phyloP scores from a whole-genome alignment of 2,888 invertebrate genomes.

The Drosophila histrio region DNA sequence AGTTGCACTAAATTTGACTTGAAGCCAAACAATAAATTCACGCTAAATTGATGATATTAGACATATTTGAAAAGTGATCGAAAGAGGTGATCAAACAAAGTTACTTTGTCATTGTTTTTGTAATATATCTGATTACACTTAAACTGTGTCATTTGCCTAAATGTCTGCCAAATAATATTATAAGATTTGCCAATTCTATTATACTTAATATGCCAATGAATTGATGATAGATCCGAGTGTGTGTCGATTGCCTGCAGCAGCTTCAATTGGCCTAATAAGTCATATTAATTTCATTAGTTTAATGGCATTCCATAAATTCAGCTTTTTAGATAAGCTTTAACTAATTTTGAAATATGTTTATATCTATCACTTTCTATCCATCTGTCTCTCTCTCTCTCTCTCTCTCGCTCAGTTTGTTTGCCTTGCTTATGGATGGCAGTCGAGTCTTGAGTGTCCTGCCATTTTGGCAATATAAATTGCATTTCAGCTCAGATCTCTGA shows the following conservation, averaged over 20 bases:
- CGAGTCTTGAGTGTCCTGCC: constrained; percentile 56
- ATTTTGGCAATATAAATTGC: constrained; percentile 67
- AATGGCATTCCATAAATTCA: constrained; percentile 42
- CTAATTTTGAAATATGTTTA: constrained; percentile 38
- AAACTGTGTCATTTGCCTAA: background rate
- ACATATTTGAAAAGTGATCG: background rate
- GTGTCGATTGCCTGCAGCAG: constrained; percentile 3
- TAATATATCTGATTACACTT: too few species aligned
- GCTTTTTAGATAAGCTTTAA: constrained; percentile 33
- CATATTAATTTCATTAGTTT: constrained; percentile 33
- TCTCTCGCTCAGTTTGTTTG: constrained; percentile 15
- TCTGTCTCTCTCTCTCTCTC: background rate
- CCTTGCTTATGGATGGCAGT: constrained; percentile 46
- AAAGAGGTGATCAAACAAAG: background rate
- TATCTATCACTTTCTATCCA: background rate
- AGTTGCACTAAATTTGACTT: constrained; percentile 16
- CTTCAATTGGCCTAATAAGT: background rate
- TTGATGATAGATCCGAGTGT: background rate
- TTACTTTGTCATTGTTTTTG: background rate
- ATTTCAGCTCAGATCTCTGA: constrained; percentile 44
- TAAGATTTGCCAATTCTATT: too few species aligned
- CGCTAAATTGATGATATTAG: constrained; percentile 42
- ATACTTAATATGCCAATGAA: background rate
- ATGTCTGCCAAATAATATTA: background rate
- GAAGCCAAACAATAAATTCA: constrained; percentile 30